Evolutionary conservation across 2,113 vertebrate genomes (phyloP), one percentile per base, ranked within the genome.

Genomic region (Takifugu bimaculatus): DNA sequence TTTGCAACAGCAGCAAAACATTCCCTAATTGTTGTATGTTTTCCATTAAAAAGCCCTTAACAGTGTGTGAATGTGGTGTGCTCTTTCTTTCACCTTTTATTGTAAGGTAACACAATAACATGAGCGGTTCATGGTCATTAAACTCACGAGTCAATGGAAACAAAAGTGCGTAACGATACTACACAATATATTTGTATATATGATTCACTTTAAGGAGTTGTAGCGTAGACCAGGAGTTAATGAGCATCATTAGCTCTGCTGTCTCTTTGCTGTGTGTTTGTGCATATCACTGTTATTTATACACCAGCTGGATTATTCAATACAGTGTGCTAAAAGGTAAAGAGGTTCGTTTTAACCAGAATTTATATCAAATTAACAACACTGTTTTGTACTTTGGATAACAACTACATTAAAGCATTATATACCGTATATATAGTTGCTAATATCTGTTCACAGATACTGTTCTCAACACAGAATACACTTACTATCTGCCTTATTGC

Each of bases 1-100:
- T 87, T 82, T 86, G 84, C 84, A 90, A 85, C 75, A 88, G 87
- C 85, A 90, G 88, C 89, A 89, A 87, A 89, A 91, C 90, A 92
- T 91, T 92, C 85, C 11, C 35, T 85, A 85, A 91, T 90, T 89
- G 81, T 86, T 85, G 68, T 70, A 72, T 77, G 68, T 60, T 72
- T 78, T 70, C 25, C n/a, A 5, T 50, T 79, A 75, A 72, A 85
- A 88, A 91, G 89, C 91, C 91, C 89, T 92, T 91, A 84, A 82
- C 81, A 77, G 73, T 77, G 69, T 82, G 60, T 85, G 77, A 85
- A 70, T 77, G 70, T 78, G 64, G 74, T 82, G 78, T 88, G 85
- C 85, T 84, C 68, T 66, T 72, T 84, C 65, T 73, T 83, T 83
- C 70, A 56, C 57, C 65, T 78, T 79, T 74, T 77, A 77, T 50